Evolutionary conservation across 2,797 vertebrate genomes (phyloP), one percentile per base, ranked within the genome.

Genomic region (Labeo calbasu): DNA sequence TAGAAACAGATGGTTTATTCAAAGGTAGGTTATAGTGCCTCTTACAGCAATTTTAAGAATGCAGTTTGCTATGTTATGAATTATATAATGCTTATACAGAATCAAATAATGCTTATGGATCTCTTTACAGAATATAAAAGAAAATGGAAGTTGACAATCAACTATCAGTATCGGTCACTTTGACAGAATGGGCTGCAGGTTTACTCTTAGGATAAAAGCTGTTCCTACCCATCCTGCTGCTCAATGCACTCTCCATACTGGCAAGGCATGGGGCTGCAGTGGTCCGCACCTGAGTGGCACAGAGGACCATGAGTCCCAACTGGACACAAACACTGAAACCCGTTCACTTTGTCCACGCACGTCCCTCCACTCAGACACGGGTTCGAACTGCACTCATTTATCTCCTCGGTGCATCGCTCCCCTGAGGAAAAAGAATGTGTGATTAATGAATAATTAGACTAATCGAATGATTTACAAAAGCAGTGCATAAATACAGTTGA

Each of bases 281-380:
- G 95, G 66, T 99, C 94, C 0, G 93, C 95, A 86, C 96, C 97
- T 0, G 96, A 93, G 82, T 96, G 96, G 88, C 97, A 99, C 90
- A 95, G 91, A 10, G 94, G 96, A 5, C 95, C 94, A 21, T 97
- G 96, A 73, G 96, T 97, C 1, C 95, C 95, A 25, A 95, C 93
- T 0, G 96, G 97, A 87, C 97, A 99, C 0, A 93, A 63, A 75
- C 97, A 99, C 1, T 91, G 88, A 82, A 98, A 99, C 6, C 95
- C 92, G 0, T 98, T 97, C 78, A 96, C 88, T 77, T 95, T 94
- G 8, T 99, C 96, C 32, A 93, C 12, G 10, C 98, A 98, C 0
- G 96, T 97, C 0, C 97, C 98, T 0, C 97, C 97, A 3, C 96
- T 98, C 87, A 96, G 94, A 82, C 97, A 99, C 0, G 97, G 98